Evolutionary conservation across 2,888 invertebrate genomes (phyloP), one percentile per base, ranked within the genome.

Genomic region (Acanthosepion lycidas): DNA sequence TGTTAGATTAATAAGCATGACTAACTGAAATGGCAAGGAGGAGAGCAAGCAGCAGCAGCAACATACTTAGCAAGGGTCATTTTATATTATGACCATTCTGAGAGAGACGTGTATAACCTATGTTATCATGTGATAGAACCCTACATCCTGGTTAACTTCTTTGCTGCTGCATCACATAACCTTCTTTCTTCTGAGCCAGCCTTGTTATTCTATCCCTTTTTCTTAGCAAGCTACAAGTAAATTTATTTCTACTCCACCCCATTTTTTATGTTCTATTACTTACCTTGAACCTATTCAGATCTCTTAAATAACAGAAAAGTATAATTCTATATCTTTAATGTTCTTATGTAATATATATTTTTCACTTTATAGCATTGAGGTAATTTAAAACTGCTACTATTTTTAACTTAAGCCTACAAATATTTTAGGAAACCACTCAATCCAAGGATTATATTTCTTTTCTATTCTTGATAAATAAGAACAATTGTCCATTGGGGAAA

Each of bases 31-130:
- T 78, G 78, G 78, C 78, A 78, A 78, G 33, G 33, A n/a, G 78
- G n/a, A n/a, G 78, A 33, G 78, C n/a, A 78, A n/a, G 1, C 78
- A 78, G n/a, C 78, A 78, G 78, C 78, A 78, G n/a, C n/a, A 78
- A 78, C n/a, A 78, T 78, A 78, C n/a, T 78, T 78, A 78, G n/a
- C 78, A 78, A 78, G 78, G 78, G 78, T 78, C 78, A 78, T 78
- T 78, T 18, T 78, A 78, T 78, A 78, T 78, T 78, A 33, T 78
- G 78, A 78, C 78, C 78, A 78, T 78, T 78, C 78, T 33, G n/a
- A n/a, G n/a, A 33, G 33, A 33, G n/a, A 15, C 3, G 12, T n/a
- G n/a, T n/a, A 33, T 23, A 8, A 64, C 64, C 28, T 1, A 78
- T 6, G 15, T 15, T 78, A 15, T n/a, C 15, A 78, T 78, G 78